Evolutionary conservation across 2,113 vertebrate genomes (phyloP).

Genomic region (Heptranchias perlo): DNA sequence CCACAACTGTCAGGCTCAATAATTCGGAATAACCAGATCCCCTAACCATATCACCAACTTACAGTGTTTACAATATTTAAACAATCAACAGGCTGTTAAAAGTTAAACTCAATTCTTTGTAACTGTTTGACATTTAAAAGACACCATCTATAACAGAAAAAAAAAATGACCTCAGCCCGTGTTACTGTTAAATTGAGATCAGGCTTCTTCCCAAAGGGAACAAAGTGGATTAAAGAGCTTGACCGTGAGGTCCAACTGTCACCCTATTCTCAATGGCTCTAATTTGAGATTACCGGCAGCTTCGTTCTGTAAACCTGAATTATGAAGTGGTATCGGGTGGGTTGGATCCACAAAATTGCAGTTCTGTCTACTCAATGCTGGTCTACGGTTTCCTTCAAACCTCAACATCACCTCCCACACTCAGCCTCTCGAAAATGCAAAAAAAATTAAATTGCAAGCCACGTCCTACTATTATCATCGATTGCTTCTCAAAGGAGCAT

Average conservation of each 20-base stretch:
- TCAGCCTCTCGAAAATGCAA: background rate
- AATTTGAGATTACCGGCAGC: background rate
- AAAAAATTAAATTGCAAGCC: background rate
- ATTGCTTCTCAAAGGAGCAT: background rate
- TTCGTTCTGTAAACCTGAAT: background rate
- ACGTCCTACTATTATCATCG: background rate
- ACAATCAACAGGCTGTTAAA: background rate
- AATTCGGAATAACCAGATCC: background rate
- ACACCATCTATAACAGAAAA: background rate
- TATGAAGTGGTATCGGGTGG: background rate
- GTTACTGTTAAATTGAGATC: background rate
- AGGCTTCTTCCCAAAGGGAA: background rate
- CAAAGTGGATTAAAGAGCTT: background rate
- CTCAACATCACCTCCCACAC: background rate
- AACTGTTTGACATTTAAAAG: background rate
- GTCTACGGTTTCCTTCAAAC: background rate
- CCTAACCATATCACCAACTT: background rate
- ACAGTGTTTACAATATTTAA: background rate
- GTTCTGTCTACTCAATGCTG: background rate
- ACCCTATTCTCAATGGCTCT: background rate
- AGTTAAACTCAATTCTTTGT: background rate
- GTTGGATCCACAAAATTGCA: background rate
- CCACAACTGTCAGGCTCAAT: background rate
- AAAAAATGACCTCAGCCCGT: background rate
- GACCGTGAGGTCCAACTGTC: background rate